Percentiles rank a stretch among this genome's conserved stretches.
Evolutionary conservation across 2,888 invertebrate species (phyloP).

Genomic region (Tuberolachnus salignus): DNA sequence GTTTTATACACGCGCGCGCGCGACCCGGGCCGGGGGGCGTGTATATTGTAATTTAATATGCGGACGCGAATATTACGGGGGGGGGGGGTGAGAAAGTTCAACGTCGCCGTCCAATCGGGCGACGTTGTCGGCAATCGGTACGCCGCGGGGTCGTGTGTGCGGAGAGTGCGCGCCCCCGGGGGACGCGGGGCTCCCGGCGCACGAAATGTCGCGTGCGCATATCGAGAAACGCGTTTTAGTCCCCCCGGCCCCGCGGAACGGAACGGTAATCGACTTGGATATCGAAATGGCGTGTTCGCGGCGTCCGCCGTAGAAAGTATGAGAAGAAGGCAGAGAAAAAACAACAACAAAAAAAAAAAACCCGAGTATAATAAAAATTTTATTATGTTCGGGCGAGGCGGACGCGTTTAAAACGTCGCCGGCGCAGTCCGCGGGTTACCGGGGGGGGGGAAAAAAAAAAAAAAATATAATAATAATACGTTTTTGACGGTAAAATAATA

Average conservation of each 20-base stretch:
- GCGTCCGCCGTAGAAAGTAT: no score
- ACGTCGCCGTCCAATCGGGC: slow-evolving; percentile 2
- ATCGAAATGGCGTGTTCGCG: slow-evolving; percentile 30
- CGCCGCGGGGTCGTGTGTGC: not conserved
- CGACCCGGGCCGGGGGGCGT: no score
- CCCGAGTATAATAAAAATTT: not conserved
- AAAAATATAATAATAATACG: no score
- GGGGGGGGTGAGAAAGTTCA: slow-evolving; percentile 2
- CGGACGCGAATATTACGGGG: no score
- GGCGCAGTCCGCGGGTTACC: no score
- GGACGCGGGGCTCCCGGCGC: not conserved
- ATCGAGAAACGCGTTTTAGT: slow-evolving; percentile 6
- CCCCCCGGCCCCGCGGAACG: not conserved
- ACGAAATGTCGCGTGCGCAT: slow-evolving; percentile 40
- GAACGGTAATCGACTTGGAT: slow-evolving; percentile 38
- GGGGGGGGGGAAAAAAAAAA: no score
- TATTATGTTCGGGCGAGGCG: not conserved
- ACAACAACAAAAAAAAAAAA: no score
- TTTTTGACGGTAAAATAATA: no score
- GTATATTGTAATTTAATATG: no score
- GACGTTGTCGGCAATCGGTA: not conserved
- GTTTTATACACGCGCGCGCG: no score
- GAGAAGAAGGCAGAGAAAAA: no score
- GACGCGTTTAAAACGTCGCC: not conserved
- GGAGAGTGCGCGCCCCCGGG: not conserved